These are phyloP conservation scores for Dicyrtomina minuta DNA, from an alignment of 2,888 invertebrate species.

Conservation along the genomic window DNA sequence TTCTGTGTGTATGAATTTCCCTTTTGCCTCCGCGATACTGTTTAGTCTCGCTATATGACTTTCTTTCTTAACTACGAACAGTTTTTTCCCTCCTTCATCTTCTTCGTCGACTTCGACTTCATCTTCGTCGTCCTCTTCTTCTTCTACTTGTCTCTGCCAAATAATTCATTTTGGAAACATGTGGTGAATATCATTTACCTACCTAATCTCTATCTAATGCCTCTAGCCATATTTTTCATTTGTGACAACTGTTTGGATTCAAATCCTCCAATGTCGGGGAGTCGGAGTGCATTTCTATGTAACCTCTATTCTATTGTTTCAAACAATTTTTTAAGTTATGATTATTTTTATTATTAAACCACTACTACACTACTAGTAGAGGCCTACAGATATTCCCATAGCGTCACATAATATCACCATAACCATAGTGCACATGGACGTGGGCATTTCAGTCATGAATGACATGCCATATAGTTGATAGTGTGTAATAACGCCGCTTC, in stretches of 20 bases:
- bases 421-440: too few species aligned
- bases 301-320: conserved; percentile 16
- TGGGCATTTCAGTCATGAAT: too few species aligned
- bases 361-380: too few species aligned
- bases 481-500: too few species aligned
- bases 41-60: conserved; percentile 31
- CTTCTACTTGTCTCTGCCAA: conserved; percentile 32
- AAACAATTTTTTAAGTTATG: conserved; percentile 6
- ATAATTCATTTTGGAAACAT: conserved; percentile 38
- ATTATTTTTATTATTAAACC: too few species aligned
- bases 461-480: too few species aligned
- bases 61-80: conserved; percentile 10
- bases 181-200: conserved; percentile 37
- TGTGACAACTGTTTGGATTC: conserved; percentile 34
- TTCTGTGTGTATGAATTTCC: background rate
- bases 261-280: conserved; percentile 2
- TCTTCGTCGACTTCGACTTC: conserved; percentile 11
- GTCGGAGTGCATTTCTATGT: conserved; percentile 26
- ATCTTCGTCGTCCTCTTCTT: conserved; percentile 10
- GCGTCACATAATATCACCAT: too few species aligned
- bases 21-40: conserved; percentile 5
- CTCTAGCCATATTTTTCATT: conserved; percentile 35
- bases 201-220: conserved; percentile 31
- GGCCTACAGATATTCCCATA: too few species aligned
- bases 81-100: conserved; percentile 13